phyloP scores from a whole-genome alignment of 2,888 invertebrate genomes.

The Iphiclides podalirius region DNA sequence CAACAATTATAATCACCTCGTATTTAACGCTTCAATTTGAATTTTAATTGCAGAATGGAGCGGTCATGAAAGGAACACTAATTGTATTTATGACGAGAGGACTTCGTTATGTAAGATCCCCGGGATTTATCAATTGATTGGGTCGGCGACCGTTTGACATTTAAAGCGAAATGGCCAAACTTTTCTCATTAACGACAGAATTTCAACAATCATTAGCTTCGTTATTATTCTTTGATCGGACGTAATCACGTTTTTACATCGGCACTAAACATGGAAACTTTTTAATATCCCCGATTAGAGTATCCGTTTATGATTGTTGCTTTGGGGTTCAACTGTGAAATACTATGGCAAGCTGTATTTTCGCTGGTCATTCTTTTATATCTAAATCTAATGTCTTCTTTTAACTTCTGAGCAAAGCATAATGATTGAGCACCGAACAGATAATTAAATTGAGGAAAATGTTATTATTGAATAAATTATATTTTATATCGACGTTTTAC shows the following conservation, averaged over 20 bases:
- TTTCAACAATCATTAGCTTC: slow-evolving; percentile 10
- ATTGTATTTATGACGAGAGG: background rate
- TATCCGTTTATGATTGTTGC: too few species aligned
- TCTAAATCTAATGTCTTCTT: too few species aligned
- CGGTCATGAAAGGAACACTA: background rate
- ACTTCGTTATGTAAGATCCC: background rate
- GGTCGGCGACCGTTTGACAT: slow-evolving; percentile 14
- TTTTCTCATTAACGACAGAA: slow-evolving; percentile 17
- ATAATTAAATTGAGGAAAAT: too few species aligned
- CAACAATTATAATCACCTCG: too few species aligned
- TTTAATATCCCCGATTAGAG: slow-evolving; percentile 3
- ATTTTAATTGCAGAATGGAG: too few species aligned
- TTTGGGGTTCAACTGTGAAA: too few species aligned
- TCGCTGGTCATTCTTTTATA: background rate
- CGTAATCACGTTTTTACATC: slow-evolving; percentile 1
- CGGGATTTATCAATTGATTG: slow-evolving; percentile 11
- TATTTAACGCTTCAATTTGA: too few species aligned
- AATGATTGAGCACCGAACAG: too few species aligned
- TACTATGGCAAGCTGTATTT: too few species aligned
- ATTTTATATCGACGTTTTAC: too few species aligned
- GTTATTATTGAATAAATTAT: too few species aligned
- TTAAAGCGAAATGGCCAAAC: slow-evolving; percentile 16
- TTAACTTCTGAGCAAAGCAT: too few species aligned
- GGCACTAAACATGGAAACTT: background rate
- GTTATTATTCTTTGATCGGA: background rate